A percentile compares a stretch with the other conserved stretches of the same genome.
phyloP scores from a whole-genome alignment of 2,888 invertebrate species.

The Drosophila anomalipes region DNA sequence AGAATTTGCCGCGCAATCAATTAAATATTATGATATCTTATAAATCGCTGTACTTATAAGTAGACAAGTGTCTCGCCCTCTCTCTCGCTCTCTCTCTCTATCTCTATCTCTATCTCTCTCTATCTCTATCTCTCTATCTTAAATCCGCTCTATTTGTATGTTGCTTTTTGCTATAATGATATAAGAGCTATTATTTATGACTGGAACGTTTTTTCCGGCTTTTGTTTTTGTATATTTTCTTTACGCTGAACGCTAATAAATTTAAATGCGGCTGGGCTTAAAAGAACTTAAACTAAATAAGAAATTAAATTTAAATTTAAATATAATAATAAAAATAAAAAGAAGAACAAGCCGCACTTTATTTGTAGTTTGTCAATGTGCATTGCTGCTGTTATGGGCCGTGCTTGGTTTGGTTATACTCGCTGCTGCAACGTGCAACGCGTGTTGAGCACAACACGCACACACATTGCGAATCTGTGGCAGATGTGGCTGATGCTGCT shows the following conservation, averaged over 20 bases:
- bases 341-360: slow-evolving; percentile 32
- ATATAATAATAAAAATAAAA: neutral
- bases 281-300: slow-evolving; percentile 13
- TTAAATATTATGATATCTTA: slow-evolving; percentile 11
- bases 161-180: slow-evolving; percentile 50
- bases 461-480: slow-evolving; percentile 10
- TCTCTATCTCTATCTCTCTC: neutral
- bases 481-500: slow-evolving; percentile 53
- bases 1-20: slow-evolving; percentile 13
- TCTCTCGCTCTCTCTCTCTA: slow-evolving; percentile 18
- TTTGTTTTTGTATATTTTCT: slow-evolving; percentile 14
- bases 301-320: neutral
- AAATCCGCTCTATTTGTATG: slow-evolving; percentile 17
- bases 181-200: slow-evolving; percentile 28
- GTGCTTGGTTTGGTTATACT: slow-evolving; percentile 37
- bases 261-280: slow-evolving; percentile 27
- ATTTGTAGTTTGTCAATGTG: slow-evolving; percentile 57
- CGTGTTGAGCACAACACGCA: neutral
- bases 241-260: slow-evolving; percentile 31
- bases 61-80: slow-evolving; percentile 3
- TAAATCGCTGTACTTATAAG: slow-evolving; percentile 12
- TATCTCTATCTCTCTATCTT: slow-evolving; percentile 7
- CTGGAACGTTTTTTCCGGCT: slow-evolving; percentile 10
- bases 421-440: slow-evolving; percentile 13
- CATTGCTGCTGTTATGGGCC: slow-evolving; percentile 49